phyloP scores from a whole-genome alignment of 92 coral and sea anemone genomes.

The Palythoa grandis region DNA sequence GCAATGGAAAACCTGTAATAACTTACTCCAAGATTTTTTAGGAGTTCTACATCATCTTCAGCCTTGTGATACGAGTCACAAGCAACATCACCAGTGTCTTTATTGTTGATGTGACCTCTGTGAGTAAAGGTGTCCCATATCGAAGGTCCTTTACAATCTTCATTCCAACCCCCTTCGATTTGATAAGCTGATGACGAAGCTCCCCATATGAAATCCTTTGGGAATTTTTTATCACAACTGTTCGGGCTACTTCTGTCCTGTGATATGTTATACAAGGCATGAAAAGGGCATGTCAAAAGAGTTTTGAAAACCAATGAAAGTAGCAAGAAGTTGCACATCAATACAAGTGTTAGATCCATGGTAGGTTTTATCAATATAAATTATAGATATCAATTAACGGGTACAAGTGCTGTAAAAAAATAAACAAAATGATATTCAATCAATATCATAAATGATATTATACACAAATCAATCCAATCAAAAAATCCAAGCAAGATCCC shows the following conservation, averaged over 20 bases:
- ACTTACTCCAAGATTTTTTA: slow-evolving; percentile 48
- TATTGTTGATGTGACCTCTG: slow-evolving; percentile 19
- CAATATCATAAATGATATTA: too few relatives aligned
- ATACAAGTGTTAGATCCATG: neutral
- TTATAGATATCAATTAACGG: neutral
- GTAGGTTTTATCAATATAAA: too few relatives aligned
- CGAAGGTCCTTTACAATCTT: slow-evolving; percentile 49
- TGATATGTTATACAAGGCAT: neutral
- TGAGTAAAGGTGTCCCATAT: slow-evolving; percentile 58
- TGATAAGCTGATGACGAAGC: slow-evolving; percentile 57
- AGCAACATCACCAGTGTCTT: slow-evolving; percentile 58
- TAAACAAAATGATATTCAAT: too few relatives aligned
- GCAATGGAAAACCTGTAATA: slow-evolving; percentile 57
- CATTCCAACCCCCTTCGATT: slow-evolving; percentile 63
- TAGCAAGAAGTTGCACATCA: neutral
- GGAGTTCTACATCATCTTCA: slow-evolving; percentile 40
- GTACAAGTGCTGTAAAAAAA: too few relatives aligned
- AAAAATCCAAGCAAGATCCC: too few relatives aligned
- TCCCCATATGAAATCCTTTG: slow-evolving; percentile 58
- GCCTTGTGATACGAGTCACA: slow-evolving; percentile 53
- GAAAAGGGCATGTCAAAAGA: neutral
- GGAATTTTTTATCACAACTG: slow-evolving; percentile 31
- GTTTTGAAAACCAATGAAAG: neutral
- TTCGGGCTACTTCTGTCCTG: neutral
- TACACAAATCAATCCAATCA: too few relatives aligned